Conservation (phyloP, 2,113 vertebrate genomes). For the Elephantulus edwardii region DNA sequence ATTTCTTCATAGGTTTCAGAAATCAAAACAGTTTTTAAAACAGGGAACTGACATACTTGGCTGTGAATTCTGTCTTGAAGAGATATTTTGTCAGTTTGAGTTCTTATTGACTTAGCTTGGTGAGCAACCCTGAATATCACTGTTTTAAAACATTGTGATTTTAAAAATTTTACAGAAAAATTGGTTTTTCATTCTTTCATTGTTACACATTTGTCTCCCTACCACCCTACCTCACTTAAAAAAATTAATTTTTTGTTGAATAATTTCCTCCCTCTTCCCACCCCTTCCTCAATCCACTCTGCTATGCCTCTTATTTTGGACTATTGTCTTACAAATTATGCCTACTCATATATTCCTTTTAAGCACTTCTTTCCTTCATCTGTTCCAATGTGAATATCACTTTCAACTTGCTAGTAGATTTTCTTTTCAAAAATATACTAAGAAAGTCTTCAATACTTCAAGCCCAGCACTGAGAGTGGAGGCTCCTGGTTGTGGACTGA, state of each 20-base stretch:
- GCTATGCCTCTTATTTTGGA: no score
- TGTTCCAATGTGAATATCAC: accelerated
- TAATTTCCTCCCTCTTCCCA: no score
- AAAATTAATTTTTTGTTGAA: no score
- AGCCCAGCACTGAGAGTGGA: background rate
- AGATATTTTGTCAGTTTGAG: background rate
- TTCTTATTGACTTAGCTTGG: slow-evolving; percentile 24
- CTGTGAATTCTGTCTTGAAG: slow-evolving; percentile 26
- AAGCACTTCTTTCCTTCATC: no score
- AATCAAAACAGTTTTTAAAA: slow-evolving; percentile 44
- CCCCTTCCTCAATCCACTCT: no score
- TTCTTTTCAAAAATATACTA: slow-evolving; percentile 55
- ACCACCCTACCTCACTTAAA: no score
- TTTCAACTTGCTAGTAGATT: slow-evolving; percentile 60
- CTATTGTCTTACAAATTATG: no score
- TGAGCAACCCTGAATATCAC: background rate
- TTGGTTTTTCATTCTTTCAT: no score
- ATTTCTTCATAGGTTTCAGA: background rate
- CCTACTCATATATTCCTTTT: no score
- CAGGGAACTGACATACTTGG: background rate
- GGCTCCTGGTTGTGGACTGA: background rate
- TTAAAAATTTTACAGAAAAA: no score
- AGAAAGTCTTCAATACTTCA: background rate
- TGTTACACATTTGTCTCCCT: no score
- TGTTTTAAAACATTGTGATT: no score